Evolutionary conservation across 2,113 vertebrate genomes (phyloP).

Genomic region (Labeo rohita): DNA sequence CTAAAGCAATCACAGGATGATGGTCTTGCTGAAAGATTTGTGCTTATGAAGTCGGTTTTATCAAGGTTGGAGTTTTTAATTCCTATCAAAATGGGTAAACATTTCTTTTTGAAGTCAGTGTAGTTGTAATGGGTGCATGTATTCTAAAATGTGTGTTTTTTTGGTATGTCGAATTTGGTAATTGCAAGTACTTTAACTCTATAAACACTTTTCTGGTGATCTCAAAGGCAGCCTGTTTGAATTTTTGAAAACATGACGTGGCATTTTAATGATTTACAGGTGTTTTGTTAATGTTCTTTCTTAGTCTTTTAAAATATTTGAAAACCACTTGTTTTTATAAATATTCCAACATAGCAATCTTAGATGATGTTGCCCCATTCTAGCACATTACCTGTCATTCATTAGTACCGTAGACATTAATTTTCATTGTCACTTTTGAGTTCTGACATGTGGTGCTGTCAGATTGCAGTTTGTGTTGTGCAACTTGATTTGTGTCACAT

Average conservation of each 20-base stretch:
- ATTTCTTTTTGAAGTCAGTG: background rate
- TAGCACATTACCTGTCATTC: background rate
- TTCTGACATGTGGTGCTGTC: slow-evolving; percentile 5
- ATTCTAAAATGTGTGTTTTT: background rate
- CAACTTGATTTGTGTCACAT: background rate
- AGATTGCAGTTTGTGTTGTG: slow-evolving; percentile 10
- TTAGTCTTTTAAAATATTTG: background rate
- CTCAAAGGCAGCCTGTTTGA: background rate
- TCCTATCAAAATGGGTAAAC: background rate
- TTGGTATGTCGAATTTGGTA: background rate
- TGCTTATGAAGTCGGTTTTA: slow-evolving; percentile 9
- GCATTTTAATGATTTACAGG: background rate
- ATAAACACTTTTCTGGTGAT: background rate
- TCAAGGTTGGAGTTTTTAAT: background rate
- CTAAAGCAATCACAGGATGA: slow-evolving; percentile 11
- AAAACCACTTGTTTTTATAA: background rate
- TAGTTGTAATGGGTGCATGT: background rate
- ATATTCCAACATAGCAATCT: background rate
- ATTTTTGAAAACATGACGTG: background rate
- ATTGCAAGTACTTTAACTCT: background rate
- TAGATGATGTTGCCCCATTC: background rate
- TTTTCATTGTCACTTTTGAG: background rate
- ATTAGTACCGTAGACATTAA: background rate
- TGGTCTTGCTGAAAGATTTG: background rate
- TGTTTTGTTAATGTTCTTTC: background rate